Evolutionary conservation across 2,888 invertebrate genomes (phyloP).

Genomic region (Eudasyphora cyanicolor): DNA sequence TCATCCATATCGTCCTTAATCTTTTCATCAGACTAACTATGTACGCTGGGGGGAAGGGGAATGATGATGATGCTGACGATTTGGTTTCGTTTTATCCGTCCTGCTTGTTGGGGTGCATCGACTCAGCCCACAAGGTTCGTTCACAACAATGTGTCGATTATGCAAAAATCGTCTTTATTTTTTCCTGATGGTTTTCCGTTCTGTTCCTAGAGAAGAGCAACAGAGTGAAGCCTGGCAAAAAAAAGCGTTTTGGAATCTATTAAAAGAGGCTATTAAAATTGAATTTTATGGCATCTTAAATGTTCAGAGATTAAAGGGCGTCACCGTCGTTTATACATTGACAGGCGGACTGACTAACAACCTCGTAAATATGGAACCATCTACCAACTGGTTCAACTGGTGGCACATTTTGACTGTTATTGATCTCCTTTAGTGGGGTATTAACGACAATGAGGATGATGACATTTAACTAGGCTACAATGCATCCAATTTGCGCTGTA

Average conservation of each 20-base stretch:
- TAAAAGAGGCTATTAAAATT: slow-evolving; percentile 60
- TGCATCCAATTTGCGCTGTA: background rate
- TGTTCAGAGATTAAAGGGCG: slow-evolving; percentile 51
- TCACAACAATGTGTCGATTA: slow-evolving; percentile 40
- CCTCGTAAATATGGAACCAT: background rate
- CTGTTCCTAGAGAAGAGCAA: background rate
- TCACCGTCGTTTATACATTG: no score
- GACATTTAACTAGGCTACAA: background rate
- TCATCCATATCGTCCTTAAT: slow-evolving; percentile 15
- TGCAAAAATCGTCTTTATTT: slow-evolving; percentile 31
- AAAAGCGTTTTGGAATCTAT: slow-evolving; percentile 54
- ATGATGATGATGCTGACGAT: slow-evolving; percentile 8
- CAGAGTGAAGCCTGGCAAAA: background rate
- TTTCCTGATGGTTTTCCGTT: background rate
- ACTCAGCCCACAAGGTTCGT: background rate
- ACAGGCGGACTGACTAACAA: background rate
- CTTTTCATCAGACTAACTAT: slow-evolving; percentile 14
- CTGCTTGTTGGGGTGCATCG: background rate
- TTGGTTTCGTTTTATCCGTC: slow-evolving; percentile 13
- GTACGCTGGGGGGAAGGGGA: background rate
- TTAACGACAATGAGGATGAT: background rate
- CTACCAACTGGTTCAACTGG: slow-evolving; percentile 13
- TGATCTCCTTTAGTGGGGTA: background rate
- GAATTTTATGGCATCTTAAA: slow-evolving; percentile 57
- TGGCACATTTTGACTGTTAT: background rate